These are phyloP conservation scores for Eulithis prunata DNA, from an alignment of 2,888 invertebrate genomes.

Conservation along the genomic window DNA sequence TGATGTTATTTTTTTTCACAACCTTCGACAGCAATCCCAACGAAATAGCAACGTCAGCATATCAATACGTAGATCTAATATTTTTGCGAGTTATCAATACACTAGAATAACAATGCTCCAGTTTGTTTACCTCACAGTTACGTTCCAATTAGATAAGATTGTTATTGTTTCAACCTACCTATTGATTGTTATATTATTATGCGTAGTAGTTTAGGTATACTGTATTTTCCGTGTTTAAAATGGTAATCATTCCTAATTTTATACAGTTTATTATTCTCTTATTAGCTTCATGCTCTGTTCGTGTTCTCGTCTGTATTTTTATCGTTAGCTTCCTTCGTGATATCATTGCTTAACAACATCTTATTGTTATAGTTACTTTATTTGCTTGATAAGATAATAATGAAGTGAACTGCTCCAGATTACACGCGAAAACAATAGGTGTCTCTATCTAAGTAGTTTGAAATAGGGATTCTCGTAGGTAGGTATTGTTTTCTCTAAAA, in stretches of 20 bases:
- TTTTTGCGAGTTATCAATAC: neutral
- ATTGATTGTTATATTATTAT: slow-evolving; percentile 2
- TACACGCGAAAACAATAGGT: neutral
- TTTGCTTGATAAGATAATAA: slow-evolving; percentile 17
- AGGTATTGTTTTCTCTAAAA: neutral
- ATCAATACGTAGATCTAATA: neutral
- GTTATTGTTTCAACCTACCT: slow-evolving; percentile 16
- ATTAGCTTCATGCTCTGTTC: neutral
- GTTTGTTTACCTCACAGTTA: slow-evolving; percentile 2
- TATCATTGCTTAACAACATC: slow-evolving; percentile 10
- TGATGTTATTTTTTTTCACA: too few relatives aligned
- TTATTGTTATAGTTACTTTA: slow-evolving; percentile 9
- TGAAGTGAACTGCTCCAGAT: slow-evolving; percentile 1
- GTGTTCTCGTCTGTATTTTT: neutral
- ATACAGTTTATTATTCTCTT: neutral
- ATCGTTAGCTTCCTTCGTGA: slow-evolving; percentile 12
- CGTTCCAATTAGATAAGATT: slow-evolving; percentile 25
- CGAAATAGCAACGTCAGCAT: neutral
- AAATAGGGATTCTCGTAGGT: too few relatives aligned
- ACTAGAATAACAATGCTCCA: slow-evolving; percentile 8
- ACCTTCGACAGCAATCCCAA: neutral
- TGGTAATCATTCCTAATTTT: too few relatives aligned
- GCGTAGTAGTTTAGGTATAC: neutral
- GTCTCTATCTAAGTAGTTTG: neutral
- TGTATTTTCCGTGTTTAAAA: neutral